Base-by-base conservation (phyloP, 2,888 invertebrate genomes). In the Pelosia muscerda region DNA sequence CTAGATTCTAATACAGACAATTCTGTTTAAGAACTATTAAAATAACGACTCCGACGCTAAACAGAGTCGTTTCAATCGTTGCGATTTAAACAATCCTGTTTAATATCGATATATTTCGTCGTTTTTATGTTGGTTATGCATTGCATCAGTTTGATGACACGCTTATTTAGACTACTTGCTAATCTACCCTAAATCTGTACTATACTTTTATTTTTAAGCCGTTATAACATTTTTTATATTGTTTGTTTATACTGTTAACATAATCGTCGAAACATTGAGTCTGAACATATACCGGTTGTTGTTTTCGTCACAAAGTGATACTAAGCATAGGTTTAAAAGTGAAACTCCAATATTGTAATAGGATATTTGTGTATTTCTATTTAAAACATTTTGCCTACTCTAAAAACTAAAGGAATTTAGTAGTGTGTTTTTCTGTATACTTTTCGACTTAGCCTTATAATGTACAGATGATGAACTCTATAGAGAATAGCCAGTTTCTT, bases 261-360 rank as follows among this genome's bases (percentile, higher is more conserved):
- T 66, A 60, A 66, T 68, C 53, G 56, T 74, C 68, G 63, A 58
- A 15, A 62, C 62, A 67, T 75, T 53, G 57, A 71, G 69, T 76
- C 72, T 72, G 62, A 70, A 58, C 23, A 65, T 31, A 63, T 34
- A 71, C 68, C 60, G 63, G 64, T 72, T 73, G 64, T 74, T 76
- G 26, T 74, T 81, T 76, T 74, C 42, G n/a, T 69, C 73, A 75
- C 62, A 69, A 74, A 73, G 81, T 81, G 78, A 79, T 81, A 79
- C 68, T 76, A 74, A 74, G 66, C 67, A 65, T 79, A 74, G 67
- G 71, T 62, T 23, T 71, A 72, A 56, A 65, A 65, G 49, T 70
- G 59, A 54, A 68, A 75, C 73, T 75, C 73, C 69, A 72, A 65
- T 61, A 67, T 60, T 60, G 38, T 68, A 55, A 68, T 55, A 10